Evolutionary conservation across 2,113 vertebrate genomes (phyloP).

Genomic region (Hippolais icterina): DNA sequence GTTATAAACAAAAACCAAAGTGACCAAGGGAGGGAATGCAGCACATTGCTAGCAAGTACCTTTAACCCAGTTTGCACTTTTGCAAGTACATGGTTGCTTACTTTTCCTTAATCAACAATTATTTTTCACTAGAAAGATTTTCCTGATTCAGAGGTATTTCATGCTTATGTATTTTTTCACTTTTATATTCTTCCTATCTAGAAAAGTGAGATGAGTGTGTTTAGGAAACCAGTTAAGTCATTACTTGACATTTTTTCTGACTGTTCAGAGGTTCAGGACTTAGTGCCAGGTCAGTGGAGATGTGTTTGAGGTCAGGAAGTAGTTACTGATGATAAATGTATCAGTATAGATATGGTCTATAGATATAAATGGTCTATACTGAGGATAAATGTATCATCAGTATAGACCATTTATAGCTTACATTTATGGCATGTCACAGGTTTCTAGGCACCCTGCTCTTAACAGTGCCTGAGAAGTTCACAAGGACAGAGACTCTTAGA

Average conservation of each 20-base stretch:
- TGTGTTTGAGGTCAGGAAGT: background rate
- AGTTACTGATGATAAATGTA: background rate
- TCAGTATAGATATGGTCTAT: too few relatives aligned
- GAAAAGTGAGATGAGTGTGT: background rate
- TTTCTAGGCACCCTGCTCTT: background rate
- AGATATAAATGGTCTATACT: too few relatives aligned
- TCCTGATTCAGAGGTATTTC: background rate
- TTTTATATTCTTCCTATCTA: background rate
- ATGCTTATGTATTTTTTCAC: background rate
- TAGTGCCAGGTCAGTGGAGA: background rate
- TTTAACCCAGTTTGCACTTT: background rate
- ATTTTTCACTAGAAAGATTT: background rate
- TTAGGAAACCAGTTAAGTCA: background rate
- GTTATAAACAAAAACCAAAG: background rate
- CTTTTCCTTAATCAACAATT: background rate
- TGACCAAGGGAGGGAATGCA: background rate
- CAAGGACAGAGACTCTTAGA: background rate
- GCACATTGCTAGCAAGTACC: background rate
- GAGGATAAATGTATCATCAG: background rate
- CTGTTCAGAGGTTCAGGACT: background rate
- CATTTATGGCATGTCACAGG: accelerated
- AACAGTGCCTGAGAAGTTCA: background rate
- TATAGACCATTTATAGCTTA: background rate
- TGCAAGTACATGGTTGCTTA: background rate
- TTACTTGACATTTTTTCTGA: background rate